phyloP scores from a whole-genome alignment of 1,140 invertebrate species.

The Polypedilum pembai region DNA sequence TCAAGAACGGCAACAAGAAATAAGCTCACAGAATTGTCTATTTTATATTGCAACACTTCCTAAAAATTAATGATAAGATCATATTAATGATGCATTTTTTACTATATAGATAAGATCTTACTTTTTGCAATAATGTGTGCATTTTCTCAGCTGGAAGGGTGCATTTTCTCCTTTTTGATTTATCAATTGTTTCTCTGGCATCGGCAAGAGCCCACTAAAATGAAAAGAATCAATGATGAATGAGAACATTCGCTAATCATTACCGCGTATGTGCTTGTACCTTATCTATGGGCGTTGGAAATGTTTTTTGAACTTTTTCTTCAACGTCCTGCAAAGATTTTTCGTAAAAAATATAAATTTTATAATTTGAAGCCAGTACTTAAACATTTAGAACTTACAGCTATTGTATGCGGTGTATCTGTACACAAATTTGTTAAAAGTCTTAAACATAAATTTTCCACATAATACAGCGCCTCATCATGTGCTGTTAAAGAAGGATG shows the following conservation, averaged over 20 bases:
- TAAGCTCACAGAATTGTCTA: constrained; percentile 81
- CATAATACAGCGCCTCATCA: constrained; percentile 86
- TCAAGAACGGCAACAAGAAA: constrained; percentile 91
- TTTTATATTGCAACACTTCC: constrained; percentile 90
- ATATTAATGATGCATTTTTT: too few relatives aligned
- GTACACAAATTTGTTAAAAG: constrained; percentile 82
- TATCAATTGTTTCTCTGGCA: constrained; percentile 74
- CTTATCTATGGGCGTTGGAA: constrained; percentile 86
- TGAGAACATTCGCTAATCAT: not conserved
- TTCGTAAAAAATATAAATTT: not conserved
- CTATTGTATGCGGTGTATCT: constrained; percentile 68
- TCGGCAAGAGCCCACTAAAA: constrained; percentile 74
- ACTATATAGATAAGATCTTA: constrained; percentile 44
- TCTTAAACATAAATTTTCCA: constrained; percentile 83
- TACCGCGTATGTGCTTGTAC: not conserved
- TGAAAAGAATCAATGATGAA: not conserved
- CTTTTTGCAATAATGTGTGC: constrained; percentile 83
- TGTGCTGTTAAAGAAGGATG: constrained; percentile 78
- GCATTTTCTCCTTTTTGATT: constrained; percentile 71
- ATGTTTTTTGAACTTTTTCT: constrained; percentile 81
- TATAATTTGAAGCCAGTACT: too few relatives aligned
- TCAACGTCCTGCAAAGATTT: constrained; percentile 68
- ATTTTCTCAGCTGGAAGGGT: constrained; percentile 85
- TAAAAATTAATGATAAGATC: constrained; percentile 43
- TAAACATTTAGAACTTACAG: constrained; percentile 45